phyloP scores from a whole-genome alignment of 1,140 invertebrate species.

The Paralvinella palmiformis region DNA sequence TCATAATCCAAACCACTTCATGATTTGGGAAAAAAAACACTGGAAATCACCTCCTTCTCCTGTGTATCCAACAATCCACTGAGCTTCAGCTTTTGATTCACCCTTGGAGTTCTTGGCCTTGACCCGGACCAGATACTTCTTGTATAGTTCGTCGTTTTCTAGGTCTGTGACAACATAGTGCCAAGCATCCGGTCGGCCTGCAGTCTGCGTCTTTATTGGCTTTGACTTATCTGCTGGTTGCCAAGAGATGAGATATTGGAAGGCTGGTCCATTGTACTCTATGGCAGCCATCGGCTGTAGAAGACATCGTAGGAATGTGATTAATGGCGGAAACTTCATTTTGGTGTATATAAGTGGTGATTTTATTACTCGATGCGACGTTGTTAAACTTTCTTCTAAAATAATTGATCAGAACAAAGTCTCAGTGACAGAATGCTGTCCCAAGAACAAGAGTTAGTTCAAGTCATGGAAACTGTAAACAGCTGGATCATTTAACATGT shows the following conservation, averaged over 20 bases:
- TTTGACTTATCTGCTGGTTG: slow-evolving; percentile 63
- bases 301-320: no score
- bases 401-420: no score
- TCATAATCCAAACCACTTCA: no score
- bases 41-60: slow-evolving; percentile 69
- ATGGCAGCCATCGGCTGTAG: slow-evolving; percentile 90
- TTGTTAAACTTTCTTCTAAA: no score
- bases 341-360: no score
- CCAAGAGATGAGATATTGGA: slow-evolving; percentile 86
- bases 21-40: slow-evolving; percentile 15
- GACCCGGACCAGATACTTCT: slow-evolving; percentile 85
- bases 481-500: no score
- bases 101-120: slow-evolving; percentile 85
- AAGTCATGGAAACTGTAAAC: no score
- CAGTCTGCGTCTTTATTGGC: slow-evolving; percentile 9
- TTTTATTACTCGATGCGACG: no score
- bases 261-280: slow-evolving; percentile 89
- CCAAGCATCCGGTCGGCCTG: slow-evolving; percentile 11
- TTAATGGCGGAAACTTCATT: no score
- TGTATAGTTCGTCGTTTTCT: slow-evolving; percentile 77
- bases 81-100: slow-evolving; percentile 69
- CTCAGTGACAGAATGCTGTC: no score
- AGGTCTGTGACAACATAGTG: slow-evolving; percentile 64
- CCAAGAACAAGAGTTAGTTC: no score
- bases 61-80: slow-evolving; percentile 80